These are phyloP conservation scores for Gracilinanus agilis DNA, from an alignment of 2,113 vertebrate genomes.

Conservation along the genomic window DNA sequence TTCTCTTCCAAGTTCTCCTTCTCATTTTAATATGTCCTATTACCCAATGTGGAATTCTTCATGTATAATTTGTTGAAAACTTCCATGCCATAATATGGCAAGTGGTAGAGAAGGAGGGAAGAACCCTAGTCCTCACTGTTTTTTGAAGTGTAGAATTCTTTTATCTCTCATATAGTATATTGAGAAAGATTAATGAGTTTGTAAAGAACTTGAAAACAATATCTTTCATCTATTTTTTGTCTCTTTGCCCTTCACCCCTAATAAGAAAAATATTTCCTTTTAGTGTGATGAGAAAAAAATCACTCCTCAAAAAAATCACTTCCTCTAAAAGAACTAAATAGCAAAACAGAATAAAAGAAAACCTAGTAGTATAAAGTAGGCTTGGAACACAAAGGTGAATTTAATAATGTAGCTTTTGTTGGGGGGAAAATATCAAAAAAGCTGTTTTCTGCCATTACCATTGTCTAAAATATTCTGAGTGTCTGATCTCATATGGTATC, in stretches of 20 bases:
- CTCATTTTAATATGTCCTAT: background rate
- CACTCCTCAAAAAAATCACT: background rate
- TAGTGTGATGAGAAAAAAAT: background rate
- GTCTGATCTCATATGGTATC: background rate
- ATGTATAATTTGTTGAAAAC: background rate
- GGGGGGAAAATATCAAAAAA: background rate
- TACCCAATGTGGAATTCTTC: background rate
- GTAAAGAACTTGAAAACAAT: background rate
- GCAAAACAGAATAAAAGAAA: background rate
- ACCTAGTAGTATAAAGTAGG: too few species aligned
- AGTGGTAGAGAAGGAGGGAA: background rate
- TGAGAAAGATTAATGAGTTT: background rate
- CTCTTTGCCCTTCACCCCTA: too few species aligned
- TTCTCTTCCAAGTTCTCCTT: background rate
- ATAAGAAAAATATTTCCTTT: too few species aligned
- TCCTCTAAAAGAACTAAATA: background rate
- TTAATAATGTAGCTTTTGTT: background rate
- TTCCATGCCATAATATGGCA: background rate
- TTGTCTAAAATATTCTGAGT: background rate
- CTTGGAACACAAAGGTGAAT: background rate
- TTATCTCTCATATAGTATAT: background rate
- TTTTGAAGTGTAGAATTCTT: background rate
- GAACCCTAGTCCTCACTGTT: background rate
- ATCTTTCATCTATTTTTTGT: background rate
- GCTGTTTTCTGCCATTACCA: background rate